Evolutionary conservation across 2,113 vertebrate genomes (phyloP).

Genomic region (Syrrhaptes paradoxus): DNA sequence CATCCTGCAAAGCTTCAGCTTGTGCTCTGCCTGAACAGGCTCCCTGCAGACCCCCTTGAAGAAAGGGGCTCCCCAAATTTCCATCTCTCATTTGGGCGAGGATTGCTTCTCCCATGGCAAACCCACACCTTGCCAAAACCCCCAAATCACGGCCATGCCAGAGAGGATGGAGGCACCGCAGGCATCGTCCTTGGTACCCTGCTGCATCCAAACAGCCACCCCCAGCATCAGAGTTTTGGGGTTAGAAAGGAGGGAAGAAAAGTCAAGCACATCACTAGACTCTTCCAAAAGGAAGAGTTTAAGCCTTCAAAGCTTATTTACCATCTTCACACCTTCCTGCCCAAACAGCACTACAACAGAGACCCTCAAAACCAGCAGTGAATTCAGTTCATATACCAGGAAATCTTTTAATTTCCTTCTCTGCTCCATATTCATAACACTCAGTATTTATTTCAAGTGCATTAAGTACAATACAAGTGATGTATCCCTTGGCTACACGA

Average conservation of each 20-base stretch:
- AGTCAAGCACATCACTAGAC: not conserved
- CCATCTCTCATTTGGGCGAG: rapidly evolving
- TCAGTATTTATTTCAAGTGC: not conserved
- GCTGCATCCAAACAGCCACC: not conserved
- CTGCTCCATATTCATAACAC: not conserved
- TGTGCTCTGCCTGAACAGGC: not conserved
- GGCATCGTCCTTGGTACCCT: rapidly evolving
- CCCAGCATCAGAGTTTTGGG: rapidly evolving
- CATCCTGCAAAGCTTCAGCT: not conserved
- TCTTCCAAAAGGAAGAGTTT: not conserved
- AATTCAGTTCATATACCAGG: not conserved
- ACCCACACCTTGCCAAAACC: not conserved
- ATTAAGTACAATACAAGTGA: not conserved
- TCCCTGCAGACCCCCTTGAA: not conserved
- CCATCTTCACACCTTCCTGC: not conserved
- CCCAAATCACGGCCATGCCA: rapidly evolving
- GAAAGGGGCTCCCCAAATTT: not conserved
- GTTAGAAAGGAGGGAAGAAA: not conserved
- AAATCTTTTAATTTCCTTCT: not conserved
- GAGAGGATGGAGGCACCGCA: not conserved
- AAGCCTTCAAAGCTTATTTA: not conserved
- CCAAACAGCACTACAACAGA: not conserved
- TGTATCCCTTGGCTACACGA: not conserved
- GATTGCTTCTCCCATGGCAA: not conserved
- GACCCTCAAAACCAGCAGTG: rapidly evolving